Evolutionary conservation across 2,797 vertebrate genomes (phyloP), one percentile per base, ranked within the genome.

Genomic region (Propithecus deckenii): DNA sequence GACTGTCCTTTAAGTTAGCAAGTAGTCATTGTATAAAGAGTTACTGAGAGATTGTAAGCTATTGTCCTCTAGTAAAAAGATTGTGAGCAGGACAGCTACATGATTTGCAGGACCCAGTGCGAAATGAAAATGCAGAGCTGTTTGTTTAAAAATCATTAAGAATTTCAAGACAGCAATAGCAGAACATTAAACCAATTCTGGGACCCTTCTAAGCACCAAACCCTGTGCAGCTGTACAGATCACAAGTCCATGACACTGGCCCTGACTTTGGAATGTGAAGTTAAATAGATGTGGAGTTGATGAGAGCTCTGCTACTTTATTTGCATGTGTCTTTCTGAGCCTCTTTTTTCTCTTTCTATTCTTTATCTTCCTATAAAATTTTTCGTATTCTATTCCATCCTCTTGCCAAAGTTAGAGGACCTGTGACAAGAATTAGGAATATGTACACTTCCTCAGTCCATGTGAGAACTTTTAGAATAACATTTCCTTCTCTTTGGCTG

Each of bases 1-100:
- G 35, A 78, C 43, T 80, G 57, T 41, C 25, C 65, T 96, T 96
- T 81, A 69, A 88, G 35, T 89, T 96, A 86, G 18, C 71, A 86
- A 86, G 59, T 85, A 61, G 7, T 79, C 72, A 28, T 91, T 94
- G 32, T 35, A 52, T 87, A 57, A 22, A 28, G 46, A 63, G 32
- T 75, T 67, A 75, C 28, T 88, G 50, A 38, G n/a, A 79, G 65
- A 76, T 48, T 43, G 2, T 84, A 89, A 92, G 14, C 46, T 69
- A 10, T 92, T 92, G 17, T 91, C 80, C 41, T 86, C 50, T 75
- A 46, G 32, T 71, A 57, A 86, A 76, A 97, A 81, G 71, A 92
- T 28, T 52, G 5, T 43, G 4, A 85, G 32, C 55, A 52, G 30
- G 4, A 87, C 4, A 80, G 59, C 59, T 95, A 50, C 22, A n/a